Evolutionary conservation across 2,113 vertebrate genomes (phyloP).

Genomic region (Mixornis gularis): DNA sequence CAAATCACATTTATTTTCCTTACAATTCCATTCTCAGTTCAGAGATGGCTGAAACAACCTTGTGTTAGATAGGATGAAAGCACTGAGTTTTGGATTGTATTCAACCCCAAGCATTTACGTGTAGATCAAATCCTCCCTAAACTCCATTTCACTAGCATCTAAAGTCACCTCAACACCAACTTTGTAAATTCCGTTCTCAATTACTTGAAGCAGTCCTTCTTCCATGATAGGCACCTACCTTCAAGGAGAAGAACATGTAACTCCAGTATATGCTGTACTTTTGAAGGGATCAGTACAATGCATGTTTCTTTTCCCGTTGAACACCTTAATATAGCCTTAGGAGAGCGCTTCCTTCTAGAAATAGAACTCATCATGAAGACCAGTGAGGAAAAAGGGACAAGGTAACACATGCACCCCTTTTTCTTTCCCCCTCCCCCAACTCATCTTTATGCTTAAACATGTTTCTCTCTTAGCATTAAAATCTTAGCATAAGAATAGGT

Average conservation of each 20-base stretch:
- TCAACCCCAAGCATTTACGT: background rate
- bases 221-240: accelerated
- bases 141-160: background rate
- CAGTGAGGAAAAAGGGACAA: background rate
- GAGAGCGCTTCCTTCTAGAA: background rate
- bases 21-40: background rate
- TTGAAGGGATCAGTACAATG: background rate
- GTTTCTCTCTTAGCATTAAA: background rate
- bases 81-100: background rate
- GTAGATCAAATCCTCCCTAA: background rate
- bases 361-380: background rate
- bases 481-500: background rate
- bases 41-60: background rate
- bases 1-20: background rate
- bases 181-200: background rate
- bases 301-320: background rate
- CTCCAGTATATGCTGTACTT: background rate
- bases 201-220: background rate
- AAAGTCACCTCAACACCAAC: background rate
- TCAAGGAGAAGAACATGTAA: background rate
- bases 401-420: accelerated
- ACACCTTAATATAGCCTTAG: background rate
- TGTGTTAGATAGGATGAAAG: background rate
- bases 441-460: background rate
- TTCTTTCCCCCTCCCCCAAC: accelerated